phyloP scores from a whole-genome alignment of 2,113 vertebrate species.

The Xenotilapia caudafasciata region DNA sequence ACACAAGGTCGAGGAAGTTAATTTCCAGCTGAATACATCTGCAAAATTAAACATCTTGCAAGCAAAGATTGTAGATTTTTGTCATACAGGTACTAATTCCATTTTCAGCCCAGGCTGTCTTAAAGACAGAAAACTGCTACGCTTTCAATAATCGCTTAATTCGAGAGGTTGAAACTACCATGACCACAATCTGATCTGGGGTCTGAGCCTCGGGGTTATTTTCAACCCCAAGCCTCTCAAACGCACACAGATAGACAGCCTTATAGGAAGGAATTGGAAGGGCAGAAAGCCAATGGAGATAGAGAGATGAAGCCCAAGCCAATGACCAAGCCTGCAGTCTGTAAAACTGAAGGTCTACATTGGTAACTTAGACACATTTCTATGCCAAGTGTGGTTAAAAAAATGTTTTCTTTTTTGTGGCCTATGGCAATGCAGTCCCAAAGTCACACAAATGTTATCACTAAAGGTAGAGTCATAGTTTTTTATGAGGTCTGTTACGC shows the following conservation, averaged over 20 bases:
- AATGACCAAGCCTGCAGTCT: neutral
- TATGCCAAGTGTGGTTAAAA: neutral
- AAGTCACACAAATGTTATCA: neutral
- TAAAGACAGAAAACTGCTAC: neutral
- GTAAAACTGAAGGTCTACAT: neutral
- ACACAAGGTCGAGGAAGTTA: neutral
- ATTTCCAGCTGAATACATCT: neutral
- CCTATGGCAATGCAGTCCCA: neutral
- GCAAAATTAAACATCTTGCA: neutral
- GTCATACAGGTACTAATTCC: neutral
- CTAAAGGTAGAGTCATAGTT: no score
- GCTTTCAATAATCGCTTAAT: neutral
- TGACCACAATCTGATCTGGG: conserved; percentile 19
- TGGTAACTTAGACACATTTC: neutral
- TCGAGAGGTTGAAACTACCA: neutral
- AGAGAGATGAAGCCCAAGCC: neutral
- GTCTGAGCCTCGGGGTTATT: neutral
- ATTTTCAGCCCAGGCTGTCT: neutral
- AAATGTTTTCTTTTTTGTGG: neutral
- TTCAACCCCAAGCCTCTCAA: neutral
- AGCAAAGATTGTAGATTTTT: neutral
- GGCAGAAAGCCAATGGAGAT: neutral
- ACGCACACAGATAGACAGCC: neutral
- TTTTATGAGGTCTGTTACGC: neutral
- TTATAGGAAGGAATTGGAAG: neutral